phyloP scores from a whole-genome alignment of 2,113 vertebrate genomes.

The Microcebus jonahi region DNA sequence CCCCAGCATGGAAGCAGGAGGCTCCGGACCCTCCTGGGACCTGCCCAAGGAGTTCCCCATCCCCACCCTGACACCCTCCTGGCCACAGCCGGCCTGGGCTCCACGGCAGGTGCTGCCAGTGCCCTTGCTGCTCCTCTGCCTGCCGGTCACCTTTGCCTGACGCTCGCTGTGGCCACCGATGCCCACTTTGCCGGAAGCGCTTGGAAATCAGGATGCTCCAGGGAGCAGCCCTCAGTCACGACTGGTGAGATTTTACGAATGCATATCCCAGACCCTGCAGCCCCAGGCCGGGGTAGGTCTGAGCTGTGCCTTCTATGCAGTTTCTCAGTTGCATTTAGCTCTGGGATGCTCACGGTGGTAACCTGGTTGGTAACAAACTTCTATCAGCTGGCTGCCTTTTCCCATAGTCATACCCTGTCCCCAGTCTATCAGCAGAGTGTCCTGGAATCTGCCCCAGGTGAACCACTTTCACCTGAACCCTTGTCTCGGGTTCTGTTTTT shows the following conservation, averaged over 20 bases:
- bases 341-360: background rate
- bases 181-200: background rate
- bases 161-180: background rate
- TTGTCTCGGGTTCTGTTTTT: background rate
- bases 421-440: background rate
- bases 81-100: background rate
- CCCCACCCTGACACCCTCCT: background rate
- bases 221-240: background rate
- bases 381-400: background rate
- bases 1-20: background rate
- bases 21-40: background rate
- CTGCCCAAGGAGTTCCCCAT: background rate
- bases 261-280: background rate
- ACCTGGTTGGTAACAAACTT: background rate
- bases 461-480: background rate
- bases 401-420: too few relatives aligned
- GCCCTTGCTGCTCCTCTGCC: background rate
- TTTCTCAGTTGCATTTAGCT: background rate
- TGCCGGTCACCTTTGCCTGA: background rate
- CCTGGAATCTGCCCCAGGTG: background rate
- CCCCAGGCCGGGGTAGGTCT: too few relatives aligned
- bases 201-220: background rate
- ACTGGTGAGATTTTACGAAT: background rate
- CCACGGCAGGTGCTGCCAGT: too few relatives aligned
- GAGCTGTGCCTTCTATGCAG: background rate